Percentiles rank a stretch among this genome's conserved stretches.
Conservation (phyloP, 2,113 vertebrate genomes). For the Bos taurus region DNA sequence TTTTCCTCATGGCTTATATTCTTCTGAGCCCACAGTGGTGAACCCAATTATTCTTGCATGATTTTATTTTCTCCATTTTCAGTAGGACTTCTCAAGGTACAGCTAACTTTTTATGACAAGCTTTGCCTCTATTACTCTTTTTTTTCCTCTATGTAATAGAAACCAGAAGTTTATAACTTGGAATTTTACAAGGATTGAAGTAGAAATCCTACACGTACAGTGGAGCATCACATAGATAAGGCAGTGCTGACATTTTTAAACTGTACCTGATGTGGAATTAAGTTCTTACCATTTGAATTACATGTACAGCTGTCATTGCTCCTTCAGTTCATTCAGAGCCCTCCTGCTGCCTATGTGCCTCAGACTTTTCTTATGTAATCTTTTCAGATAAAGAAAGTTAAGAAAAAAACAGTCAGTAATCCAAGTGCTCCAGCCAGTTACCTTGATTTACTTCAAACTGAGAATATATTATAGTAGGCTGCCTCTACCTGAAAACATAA, state of each 20-base stretch:
- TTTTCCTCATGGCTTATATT: neutral
- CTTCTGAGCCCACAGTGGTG: slow-evolving; percentile 38
- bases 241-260: neutral
- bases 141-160: neutral
- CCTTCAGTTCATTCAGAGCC: neutral
- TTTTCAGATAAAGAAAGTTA: neutral
- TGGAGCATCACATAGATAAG: neutral
- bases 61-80: slow-evolving; percentile 60
- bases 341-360: neutral
- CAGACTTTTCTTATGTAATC: neutral
- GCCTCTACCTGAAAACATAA: neutral
- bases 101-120: slow-evolving; percentile 64
- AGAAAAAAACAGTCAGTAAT: neutral
- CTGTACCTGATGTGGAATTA: neutral
- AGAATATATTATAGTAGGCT: neutral
- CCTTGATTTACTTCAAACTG: neutral
- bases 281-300: neutral
- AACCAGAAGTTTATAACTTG: slow-evolving; percentile 28
- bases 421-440: neutral
- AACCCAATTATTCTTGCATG: slow-evolving; percentile 37
- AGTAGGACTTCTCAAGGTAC: slow-evolving; percentile 43
- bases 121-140: neutral
- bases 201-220: slow-evolving; percentile 20
- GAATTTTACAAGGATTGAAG: slow-evolving; percentile 1
- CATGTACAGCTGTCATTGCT: neutral